Conservation (phyloP, 2,888 invertebrate genomes). For the Apotomis turbidana region DNA sequence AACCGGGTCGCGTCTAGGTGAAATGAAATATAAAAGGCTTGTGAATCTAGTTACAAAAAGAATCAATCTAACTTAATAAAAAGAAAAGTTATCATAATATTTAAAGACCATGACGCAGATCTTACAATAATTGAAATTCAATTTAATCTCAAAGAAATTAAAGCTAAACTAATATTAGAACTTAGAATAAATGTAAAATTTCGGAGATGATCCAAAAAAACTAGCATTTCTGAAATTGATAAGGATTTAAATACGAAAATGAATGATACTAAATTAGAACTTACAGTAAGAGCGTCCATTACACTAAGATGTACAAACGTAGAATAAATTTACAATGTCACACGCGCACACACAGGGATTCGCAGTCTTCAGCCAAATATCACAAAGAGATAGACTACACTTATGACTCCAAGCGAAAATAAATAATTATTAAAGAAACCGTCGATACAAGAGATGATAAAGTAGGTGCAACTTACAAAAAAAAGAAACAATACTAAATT, state of each 20-base stretch:
- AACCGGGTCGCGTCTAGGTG: too few relatives aligned
- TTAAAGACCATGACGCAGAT: not conserved
- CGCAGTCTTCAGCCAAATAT: conserved; percentile 79
- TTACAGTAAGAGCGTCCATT: conserved; percentile 52
- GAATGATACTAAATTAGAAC: conserved; percentile 45
- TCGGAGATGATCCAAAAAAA: conserved; percentile 23
- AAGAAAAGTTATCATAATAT: not conserved
- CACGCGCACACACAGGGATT: conserved; percentile 75
- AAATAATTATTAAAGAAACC: conserved; percentile 2
- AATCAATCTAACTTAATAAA: not conserved
- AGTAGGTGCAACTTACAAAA: not conserved
- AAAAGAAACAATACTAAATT: not conserved
- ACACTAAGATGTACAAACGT: conserved; percentile 66
- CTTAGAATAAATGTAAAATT: conserved; percentile 31
- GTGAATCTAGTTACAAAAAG: not conserved
- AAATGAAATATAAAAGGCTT: not conserved
- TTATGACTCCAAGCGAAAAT: conserved; percentile 43
- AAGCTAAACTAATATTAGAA: conserved; percentile 31
- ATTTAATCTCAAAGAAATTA: conserved; percentile 11
- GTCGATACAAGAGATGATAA: not conserved
- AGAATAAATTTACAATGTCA: conserved; percentile 66
- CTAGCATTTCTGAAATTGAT: conserved; percentile 33
- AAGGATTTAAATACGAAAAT: conserved; percentile 39
- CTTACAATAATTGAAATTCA: not conserved
- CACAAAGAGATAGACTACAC: conserved; percentile 73